phyloP scores from a whole-genome alignment of 1,140 invertebrate genomes.

The Brachionus sp. region DNA sequence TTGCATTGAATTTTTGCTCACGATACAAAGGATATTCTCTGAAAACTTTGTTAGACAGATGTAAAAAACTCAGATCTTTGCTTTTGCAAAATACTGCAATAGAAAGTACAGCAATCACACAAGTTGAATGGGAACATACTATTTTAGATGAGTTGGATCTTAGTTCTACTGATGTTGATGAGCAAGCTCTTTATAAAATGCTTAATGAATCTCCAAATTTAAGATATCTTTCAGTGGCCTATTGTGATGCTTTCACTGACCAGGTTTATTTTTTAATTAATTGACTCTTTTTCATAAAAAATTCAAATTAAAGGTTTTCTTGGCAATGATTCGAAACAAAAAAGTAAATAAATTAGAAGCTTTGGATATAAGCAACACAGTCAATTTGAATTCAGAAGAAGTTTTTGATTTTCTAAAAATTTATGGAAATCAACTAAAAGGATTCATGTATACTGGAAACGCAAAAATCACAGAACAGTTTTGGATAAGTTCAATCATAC shows the following conservation, averaged over 20 bases:
- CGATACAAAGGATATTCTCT: slow-evolving; percentile 95
- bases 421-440: slow-evolving; percentile 80
- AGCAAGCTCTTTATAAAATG: slow-evolving; percentile 88
- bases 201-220: slow-evolving; percentile 79
- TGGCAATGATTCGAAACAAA: slow-evolving; percentile 80
- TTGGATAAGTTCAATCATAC: slow-evolving; percentile 84
- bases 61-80: slow-evolving; percentile 82
- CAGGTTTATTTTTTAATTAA: slow-evolving; percentile 62
- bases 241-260: slow-evolving; percentile 95
- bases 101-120: slow-evolving; percentile 81
- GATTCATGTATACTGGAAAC: slow-evolving; percentile 85
- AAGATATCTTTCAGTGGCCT: slow-evolving; percentile 84
- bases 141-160: slow-evolving; percentile 89
- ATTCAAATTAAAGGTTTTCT: slow-evolving; percentile 66
- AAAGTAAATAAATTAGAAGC: slow-evolving; percentile 79
- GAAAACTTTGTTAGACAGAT: slow-evolving; percentile 87
- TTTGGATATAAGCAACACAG: slow-evolving; percentile 86
- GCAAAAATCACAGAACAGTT: slow-evolving; percentile 94
- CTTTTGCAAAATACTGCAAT: slow-evolving; percentile 91
- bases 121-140: slow-evolving; percentile 96
- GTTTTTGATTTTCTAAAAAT: slow-evolving; percentile 83
- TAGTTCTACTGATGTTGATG: slow-evolving; percentile 88
- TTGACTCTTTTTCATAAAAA: background rate
- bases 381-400: slow-evolving; percentile 87
- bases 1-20: slow-evolving; percentile 91